Conservation (phyloP, 2,797 vertebrate species). For the Schizothorax lantsangensis region DNA sequence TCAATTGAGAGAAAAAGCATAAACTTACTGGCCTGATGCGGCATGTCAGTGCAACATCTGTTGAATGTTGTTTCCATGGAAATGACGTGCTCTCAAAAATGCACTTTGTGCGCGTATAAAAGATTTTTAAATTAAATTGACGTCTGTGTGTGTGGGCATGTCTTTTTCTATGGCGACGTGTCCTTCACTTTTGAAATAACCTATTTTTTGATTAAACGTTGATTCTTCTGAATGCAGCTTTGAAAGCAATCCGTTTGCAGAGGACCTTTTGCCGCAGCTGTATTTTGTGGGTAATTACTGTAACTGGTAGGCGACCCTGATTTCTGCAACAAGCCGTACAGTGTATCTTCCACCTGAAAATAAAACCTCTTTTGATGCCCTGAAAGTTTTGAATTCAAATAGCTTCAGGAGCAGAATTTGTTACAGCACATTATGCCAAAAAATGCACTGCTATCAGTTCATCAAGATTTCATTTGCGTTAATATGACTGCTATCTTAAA, state of each 20-base stretch:
- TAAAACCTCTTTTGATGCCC: conserved; percentile 23
- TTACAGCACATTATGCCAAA: neutral
- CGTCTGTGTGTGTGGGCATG: conserved; percentile 37
- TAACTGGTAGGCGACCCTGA: conserved; percentile 45
- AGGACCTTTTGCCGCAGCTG: neutral
- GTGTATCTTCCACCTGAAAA: conserved; percentile 28
- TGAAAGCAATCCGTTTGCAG: conserved; percentile 59
- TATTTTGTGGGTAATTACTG: conserved; percentile 52
- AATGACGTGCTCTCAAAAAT: conserved; percentile 64
- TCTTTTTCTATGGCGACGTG: conserved; percentile 58
- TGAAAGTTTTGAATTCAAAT: conserved; percentile 7
- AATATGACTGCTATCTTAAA: neutral
- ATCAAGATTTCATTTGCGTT: neutral
- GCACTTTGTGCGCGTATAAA: conserved; percentile 23
- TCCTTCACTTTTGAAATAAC: conserved; percentile 64
- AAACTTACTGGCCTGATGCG: conserved; percentile 69
- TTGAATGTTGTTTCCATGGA: conserved; percentile 75
- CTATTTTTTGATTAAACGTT: conserved; percentile 63
- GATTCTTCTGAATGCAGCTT: conserved; percentile 59
- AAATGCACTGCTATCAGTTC: neutral
- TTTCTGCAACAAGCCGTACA: conserved; percentile 5
- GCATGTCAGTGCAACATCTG: conserved; percentile 68
- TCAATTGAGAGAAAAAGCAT: conserved; percentile 63
- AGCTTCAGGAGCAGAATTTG: conserved; percentile 7
- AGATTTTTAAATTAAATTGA: conserved; percentile 18